Base-by-base conservation (phyloP, 2,113 vertebrate genomes). In the Lethenteron reissneri region DNA sequence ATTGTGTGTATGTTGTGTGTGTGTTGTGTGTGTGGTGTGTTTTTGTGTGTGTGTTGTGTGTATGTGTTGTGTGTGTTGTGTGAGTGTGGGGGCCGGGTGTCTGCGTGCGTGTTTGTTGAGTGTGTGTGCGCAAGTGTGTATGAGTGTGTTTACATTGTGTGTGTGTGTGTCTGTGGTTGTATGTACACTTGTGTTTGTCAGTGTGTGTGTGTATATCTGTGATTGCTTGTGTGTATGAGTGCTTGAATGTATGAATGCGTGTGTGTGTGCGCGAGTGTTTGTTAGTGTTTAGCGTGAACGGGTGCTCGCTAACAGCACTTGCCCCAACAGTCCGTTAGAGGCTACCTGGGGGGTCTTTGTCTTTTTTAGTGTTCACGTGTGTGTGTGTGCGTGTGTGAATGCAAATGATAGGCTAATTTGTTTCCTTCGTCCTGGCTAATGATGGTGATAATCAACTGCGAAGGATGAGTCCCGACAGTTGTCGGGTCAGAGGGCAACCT, bases 1-100 rank as follows among this genome's bases (percentile, higher is more conserved):
- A 5, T 41, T 6, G 41, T 41, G 41, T 41, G 41, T 25, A 4
- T 41, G 41, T 64, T 5, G 60, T 64, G 60, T 64, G 60, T 64
- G 60, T 64, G 60, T 64, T 64, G 60, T 64, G 25, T 25, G 25
- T 14, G 14, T 64, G 14, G 3, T 64, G 60, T 64, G 60, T 64
- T 64, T 7, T 64, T 64, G 60, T 64, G 60, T 64, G 60, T 64
- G 60, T 64, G 14, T 64, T 64, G 60, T 64, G 60, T 64, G 8
- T 64, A 14, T 64, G 60, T 64, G 60, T 64, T 64, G 14, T 64
- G 21, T 64, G 14, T 64, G 21, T 64, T 41, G 41, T 6, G 60
- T 64, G 60, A 15, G 60, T 8, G 60, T 15, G 14, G 60, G 14
- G 14, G 14, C 7, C 21, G 60, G 14, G 60, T 64, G 60, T 64